These are phyloP conservation scores for Ochotona princeps DNA, from an alignment of 2,113 vertebrate genomes.

Conservation along the genomic window DNA sequence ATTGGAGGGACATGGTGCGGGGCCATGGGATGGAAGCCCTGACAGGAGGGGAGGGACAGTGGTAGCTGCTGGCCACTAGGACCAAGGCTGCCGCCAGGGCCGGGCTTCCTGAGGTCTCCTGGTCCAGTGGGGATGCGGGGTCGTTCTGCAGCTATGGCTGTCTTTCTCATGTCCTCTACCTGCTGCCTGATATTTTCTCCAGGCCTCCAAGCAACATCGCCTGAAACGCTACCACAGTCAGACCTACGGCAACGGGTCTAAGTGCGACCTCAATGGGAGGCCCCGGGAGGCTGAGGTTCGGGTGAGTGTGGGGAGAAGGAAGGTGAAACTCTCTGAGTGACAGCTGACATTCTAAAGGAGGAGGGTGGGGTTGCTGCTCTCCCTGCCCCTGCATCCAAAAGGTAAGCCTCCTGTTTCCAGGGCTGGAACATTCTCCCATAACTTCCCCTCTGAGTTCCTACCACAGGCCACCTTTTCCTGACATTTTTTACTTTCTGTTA, in stretches of 20 bases:
- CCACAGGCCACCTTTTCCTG: background rate
- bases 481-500: background rate
- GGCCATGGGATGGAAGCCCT: background rate
- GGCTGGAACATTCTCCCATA: background rate
- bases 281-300: constrained; percentile 94
- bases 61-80: background rate
- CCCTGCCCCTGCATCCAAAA: background rate
- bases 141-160: background rate
- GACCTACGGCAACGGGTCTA: constrained; percentile 95
- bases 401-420: constrained; percentile 5
- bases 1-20: background rate
- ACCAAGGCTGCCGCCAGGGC: background rate
- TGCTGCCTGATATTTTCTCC: background rate
- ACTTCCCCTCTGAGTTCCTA: background rate
- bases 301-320: constrained; percentile 86
- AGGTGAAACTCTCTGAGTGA: background rate
- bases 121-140: background rate
- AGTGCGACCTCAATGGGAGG: constrained; percentile 94
- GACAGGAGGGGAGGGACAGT: background rate
- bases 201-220: constrained; percentile 96
- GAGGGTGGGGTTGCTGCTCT: background rate
- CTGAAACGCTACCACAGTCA: constrained; percentile 97
- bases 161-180: background rate
- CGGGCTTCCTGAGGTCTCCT: background rate
- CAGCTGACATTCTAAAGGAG: background rate